Percentiles rank a stretch among this genome's conserved stretches.
Conservation (phyloP, 2,888 invertebrate species). For the Myathropa florea region DNA sequence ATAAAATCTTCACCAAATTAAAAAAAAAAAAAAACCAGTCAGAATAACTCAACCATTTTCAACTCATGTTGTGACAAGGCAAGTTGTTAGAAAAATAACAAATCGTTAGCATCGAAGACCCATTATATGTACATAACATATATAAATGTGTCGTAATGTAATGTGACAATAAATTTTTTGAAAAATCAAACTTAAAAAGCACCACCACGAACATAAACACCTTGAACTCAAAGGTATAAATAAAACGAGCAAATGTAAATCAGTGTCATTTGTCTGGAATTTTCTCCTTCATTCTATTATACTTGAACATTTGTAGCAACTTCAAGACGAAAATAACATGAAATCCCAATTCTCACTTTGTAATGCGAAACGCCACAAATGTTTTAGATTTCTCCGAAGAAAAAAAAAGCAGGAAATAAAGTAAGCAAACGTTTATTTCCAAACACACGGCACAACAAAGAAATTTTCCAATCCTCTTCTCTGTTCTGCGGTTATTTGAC, state of each 20-base stretch:
- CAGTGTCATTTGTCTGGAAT: not conserved
- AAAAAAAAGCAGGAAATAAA: conserved; percentile 8
- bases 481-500: conserved; percentile 43
- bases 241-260: not conserved
- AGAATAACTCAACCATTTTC: too few relatives aligned
- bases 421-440: conserved; percentile 20
- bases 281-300: not conserved
- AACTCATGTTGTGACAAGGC: too few relatives aligned
- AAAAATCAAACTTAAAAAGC: too few relatives aligned
- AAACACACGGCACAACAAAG: conserved; percentile 27
- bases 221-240: not conserved
- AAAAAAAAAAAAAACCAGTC: too few relatives aligned
- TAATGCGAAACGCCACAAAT: conserved; percentile 33
- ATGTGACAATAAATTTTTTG: too few relatives aligned
- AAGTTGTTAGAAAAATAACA: too few relatives aligned
- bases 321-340: not conserved
- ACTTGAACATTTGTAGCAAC: conserved; percentile 1
- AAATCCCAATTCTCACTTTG: conserved; percentile 40
- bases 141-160: too few relatives aligned
- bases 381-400: not conserved
- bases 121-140: too few relatives aligned
- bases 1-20: too few relatives aligned
- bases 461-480: conserved; percentile 12
- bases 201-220: not conserved
- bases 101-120: too few relatives aligned